Conservation (phyloP, 2,113 vertebrate species). For the Tragelaphus strepsiceros region DNA sequence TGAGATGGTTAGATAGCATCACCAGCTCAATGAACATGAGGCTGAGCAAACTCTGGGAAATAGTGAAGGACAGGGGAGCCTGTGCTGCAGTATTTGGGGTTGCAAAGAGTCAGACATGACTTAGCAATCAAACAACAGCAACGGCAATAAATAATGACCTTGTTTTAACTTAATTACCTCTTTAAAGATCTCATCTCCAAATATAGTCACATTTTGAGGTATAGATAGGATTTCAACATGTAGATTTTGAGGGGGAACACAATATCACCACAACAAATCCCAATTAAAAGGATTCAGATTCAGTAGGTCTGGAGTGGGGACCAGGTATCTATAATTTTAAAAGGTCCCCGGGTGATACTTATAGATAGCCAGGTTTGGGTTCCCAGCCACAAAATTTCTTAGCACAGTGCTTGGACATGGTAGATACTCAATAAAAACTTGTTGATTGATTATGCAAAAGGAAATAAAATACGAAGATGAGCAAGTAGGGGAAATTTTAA, state of each 20-base stretch:
- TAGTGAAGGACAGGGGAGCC: neutral
- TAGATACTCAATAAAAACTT: neutral
- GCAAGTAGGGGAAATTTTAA: neutral
- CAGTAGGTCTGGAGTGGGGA: neutral
- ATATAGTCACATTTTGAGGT: neutral
- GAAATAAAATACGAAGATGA: neutral
- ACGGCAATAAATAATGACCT: neutral
- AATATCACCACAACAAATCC: neutral
- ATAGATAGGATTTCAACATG: neutral
- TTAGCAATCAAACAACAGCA: neutral
- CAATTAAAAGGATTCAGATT: neutral
- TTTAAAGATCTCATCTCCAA: neutral
- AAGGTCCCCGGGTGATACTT: neutral
- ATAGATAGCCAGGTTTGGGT: neutral
- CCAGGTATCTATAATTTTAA: neutral
- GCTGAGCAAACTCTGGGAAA: neutral
- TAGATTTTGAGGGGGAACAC: neutral
- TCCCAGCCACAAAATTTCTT: neutral
- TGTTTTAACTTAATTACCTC: neutral
- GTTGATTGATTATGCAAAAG: neutral
- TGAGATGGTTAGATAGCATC: neutral
- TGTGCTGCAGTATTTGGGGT: neutral
- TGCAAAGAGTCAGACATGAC: neutral
- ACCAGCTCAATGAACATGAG: neutral
- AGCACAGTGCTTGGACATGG: neutral